Evolutionary conservation across 1,140 invertebrate genomes (phyloP).

Genomic region (Diachasmimorpha longicaudata): DNA sequence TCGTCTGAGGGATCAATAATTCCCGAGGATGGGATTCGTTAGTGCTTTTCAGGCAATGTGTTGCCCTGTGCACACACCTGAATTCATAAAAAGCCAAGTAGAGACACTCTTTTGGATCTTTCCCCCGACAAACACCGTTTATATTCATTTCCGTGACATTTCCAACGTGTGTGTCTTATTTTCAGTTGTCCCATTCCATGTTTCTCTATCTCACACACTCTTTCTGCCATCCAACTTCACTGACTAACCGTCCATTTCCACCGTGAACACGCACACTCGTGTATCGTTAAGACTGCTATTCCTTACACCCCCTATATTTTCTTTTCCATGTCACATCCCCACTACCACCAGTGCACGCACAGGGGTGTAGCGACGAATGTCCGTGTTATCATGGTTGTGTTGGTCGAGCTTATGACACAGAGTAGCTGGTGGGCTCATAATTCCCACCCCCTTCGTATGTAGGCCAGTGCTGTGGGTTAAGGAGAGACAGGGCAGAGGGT

Average conservation of each 20-base stretch:
- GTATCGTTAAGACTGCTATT: not conserved
- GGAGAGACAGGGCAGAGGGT: not conserved
- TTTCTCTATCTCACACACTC: not conserved
- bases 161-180: constrained; percentile 12
- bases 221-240: not conserved
- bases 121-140: constrained; percentile 4
- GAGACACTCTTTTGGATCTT: constrained; percentile 17
- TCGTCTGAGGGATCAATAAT: constrained; percentile 14
- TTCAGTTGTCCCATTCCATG: not conserved
- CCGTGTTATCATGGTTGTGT: not conserved
- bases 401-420: constrained; percentile 21
- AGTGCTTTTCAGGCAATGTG: not conserved
- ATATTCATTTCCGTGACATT: not conserved
- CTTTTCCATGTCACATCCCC: not conserved
- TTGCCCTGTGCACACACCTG: not conserved
- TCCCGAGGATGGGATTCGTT: constrained; percentile 7
- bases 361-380: not conserved
- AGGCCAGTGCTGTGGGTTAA: constrained; percentile 9
- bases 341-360: not conserved
- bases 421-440: constrained; percentile 18
- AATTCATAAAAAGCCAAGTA: constrained; percentile 5
- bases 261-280: constrained; percentile 21
- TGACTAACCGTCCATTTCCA: constrained; percentile 25
- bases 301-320: not conserved
- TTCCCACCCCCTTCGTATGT: constrained; percentile 21